Conservation (phyloP, 35 echinoderm and acorn worm species). For the Heliocidaris erythrogramma region DNA sequence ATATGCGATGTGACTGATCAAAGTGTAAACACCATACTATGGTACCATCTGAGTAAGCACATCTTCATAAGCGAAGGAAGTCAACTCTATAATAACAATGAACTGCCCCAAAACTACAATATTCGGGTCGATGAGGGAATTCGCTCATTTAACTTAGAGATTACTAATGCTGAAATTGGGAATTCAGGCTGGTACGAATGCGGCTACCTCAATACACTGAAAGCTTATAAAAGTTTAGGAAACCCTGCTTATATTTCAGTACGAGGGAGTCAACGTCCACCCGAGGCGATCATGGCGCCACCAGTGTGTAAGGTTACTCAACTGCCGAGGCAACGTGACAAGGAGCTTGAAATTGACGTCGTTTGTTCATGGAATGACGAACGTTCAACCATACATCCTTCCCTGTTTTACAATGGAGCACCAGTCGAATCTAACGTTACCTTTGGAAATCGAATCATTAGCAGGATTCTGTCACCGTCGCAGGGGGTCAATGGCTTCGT, state of each 20-base stretch:
- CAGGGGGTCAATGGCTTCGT: background rate
- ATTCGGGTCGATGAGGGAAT: background rate
- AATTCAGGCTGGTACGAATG: slow-evolving; percentile 22
- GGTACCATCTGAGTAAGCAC: background rate
- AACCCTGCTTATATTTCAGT: background rate
- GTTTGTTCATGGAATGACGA: background rate
- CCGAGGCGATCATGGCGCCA: background rate
- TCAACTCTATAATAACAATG: background rate
- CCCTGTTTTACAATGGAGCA: background rate
- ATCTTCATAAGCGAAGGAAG: slow-evolving; percentile 10
- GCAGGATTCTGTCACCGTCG: background rate
- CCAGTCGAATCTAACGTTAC: background rate
- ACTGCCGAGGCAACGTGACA: background rate
- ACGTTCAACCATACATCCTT: background rate
- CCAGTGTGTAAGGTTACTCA: background rate
- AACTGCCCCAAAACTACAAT: background rate
- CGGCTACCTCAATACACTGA: background rate
- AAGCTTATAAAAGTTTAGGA: background rate
- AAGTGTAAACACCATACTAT: background rate
- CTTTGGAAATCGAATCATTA: background rate
- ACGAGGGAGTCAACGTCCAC: background rate
- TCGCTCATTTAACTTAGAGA: background rate
- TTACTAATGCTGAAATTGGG: background rate
- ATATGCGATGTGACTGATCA: background rate
- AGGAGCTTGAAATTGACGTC: background rate